Evolutionary conservation across 2,113 vertebrate genomes (phyloP), one percentile per base, ranked within the genome.

Genomic region (Ceratotherium simum): DNA sequence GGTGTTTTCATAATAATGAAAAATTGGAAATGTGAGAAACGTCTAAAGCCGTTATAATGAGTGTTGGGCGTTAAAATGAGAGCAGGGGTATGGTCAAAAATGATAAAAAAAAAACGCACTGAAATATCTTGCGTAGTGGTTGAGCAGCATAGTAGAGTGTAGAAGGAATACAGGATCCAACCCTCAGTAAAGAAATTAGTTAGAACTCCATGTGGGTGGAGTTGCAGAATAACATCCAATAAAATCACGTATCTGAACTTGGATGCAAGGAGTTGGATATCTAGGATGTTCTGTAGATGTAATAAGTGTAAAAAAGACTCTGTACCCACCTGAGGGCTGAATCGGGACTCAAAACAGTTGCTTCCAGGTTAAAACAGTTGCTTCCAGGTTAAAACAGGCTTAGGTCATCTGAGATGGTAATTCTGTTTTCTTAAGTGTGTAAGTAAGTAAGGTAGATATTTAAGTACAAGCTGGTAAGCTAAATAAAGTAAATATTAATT

Each of bases 401-500:
- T 93, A 73, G 31, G n/a, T 3, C 27, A 73, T 73, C 16, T 39
- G 20, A 85, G 25, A 51, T 31, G 33, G 65, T 62, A 54, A 48
- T 86, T 73, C 17, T 76, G 21, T 62, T 86, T 79, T 88, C 2
- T 60, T 93, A 85, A 31, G 7, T 85, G 18, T 54, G 9, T 46
- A 78, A 78, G 23, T 60, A 64, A 73, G 39, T 88, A 65, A 33
- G 89, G n/a, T 58, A 90, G 72, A 83, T 18, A 58, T 90, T 51
- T 89, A 14, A 72, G 13, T 48, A 79, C 10, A 0, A 60, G 12
- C 29, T 89, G 31, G 6, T 36, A 56, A 36, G 36, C 33, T 39
- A 87, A 51, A 70, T 64, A n/a, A 70, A 90, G 39, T 90, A 20
- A 96, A 83, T 58, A 79, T 46, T 84, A 46, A 79, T 86, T 95